Base-by-base conservation (phyloP, 2,888 invertebrate genomes). In the Dryomyza anilis region DNA sequence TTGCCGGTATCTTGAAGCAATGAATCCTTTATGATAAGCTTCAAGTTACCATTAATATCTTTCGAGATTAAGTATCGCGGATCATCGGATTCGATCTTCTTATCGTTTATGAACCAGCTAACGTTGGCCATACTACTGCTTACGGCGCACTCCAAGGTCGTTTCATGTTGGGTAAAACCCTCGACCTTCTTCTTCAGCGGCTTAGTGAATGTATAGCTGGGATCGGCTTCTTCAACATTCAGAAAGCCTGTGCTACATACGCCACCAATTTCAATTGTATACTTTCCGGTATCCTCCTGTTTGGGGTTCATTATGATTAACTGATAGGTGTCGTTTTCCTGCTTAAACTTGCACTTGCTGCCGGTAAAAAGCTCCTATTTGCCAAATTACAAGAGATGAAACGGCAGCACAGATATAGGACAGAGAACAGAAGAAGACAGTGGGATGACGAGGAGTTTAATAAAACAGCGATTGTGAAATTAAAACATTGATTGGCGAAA, bases 181-280 rank as follows among this genome's bases (percentile, higher is more conserved):
- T 94, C 94, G 50, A 91, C 88, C 74, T 90, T 92, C 84, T 96
- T 95, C 73, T 94, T 92, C 59, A 99, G 85, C 46, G 89, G 91
- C 83, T 96, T 97, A 6, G 92, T 90, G 85, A 99, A 99, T 67
- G 90, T 90, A 81, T 96, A 99, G 14, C 90, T 89, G 36, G 97
- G 96, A 84, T 97, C 97, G 66, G 98, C 94, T 84, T 96, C 98
- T 89, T 98, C 97, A 23, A 99, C 98, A 84, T 93, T 95, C 63
- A 99, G 88, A 85, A 95, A 94, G 52, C 92, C 97, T 21, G 94
- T 92, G 73, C 93, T 93, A 61, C 90, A 89, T 56, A 94, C 88
- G 61, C 96, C 95, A 75, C 94, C 92, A 74, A 98, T 95, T 85
- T 98, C 96, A 76, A 97, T 91, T 0, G 94, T 94, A 80, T 97